Evolutionary conservation across 2,888 invertebrate species (phyloP).

Genomic region (Baccha elongata): DNA sequence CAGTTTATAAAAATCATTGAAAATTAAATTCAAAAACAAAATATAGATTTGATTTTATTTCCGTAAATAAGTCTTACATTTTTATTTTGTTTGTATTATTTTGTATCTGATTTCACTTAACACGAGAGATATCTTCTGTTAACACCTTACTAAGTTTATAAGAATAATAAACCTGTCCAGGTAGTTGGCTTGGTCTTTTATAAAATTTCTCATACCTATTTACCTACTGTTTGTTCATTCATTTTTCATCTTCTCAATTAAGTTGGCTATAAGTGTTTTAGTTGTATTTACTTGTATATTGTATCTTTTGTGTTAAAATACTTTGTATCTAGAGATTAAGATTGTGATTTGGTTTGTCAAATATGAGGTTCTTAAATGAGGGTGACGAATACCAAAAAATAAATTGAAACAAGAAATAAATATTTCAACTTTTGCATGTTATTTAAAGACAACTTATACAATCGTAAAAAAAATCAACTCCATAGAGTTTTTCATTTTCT

Average conservation of each 20-base stretch:
- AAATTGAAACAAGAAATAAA: no score
- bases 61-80: conserved; percentile 49
- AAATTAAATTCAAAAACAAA: conserved; percentile 38
- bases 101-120: conserved; percentile 4
- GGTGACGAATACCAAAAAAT: no score
- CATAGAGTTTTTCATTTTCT: no score
- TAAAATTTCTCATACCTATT: conserved; percentile 54
- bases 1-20: conserved; percentile 33
- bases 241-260: conserved; percentile 11
- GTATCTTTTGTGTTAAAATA: not conserved
- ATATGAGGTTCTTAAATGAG: no score
- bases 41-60: conserved; percentile 1
- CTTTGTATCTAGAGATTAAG: not conserved
- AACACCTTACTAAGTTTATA: conserved; percentile 56
- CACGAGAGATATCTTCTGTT: conserved; percentile 52
- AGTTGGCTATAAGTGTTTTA: not conserved
- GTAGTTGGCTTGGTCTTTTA: conserved; percentile 53
- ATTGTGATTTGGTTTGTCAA: conserved; percentile 29
- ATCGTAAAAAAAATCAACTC: no score
- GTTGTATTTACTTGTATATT: not conserved
- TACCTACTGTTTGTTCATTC: conserved; percentile 28
- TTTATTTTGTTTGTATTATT: not conserved
- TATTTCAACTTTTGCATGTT: no score
- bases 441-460: no score
- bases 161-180: conserved; percentile 57